phyloP scores from a whole-genome alignment of 2,888 invertebrate species.

The Agriopis leucophaearia region DNA sequence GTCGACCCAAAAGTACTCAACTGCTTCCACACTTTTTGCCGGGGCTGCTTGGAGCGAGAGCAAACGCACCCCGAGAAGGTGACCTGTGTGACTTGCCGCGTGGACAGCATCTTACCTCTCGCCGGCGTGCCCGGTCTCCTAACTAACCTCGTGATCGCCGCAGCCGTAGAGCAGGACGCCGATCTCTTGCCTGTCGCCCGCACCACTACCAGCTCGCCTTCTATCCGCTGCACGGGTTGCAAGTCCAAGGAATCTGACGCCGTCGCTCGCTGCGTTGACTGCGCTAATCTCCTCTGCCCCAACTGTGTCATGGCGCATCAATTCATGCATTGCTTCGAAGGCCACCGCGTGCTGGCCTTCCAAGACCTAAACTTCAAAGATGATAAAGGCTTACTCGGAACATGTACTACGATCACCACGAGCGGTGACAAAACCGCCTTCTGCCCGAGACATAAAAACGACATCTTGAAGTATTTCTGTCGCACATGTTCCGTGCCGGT shows the following conservation, averaged over 20 bases:
- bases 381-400: slow-evolving; percentile 83
- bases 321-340: slow-evolving; percentile 99
- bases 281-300: slow-evolving; percentile 97
- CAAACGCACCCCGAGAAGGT: slow-evolving; percentile 90
- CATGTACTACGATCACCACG: slow-evolving; percentile 76
- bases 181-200: slow-evolving; percentile 81
- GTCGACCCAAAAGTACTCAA: slow-evolving; percentile 91
- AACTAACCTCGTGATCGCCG: slow-evolving; percentile 88
- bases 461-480: slow-evolving; percentile 97
- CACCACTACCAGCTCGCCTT: slow-evolving; percentile 78
- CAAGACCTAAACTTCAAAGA: slow-evolving; percentile 86
- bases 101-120: slow-evolving; percentile 81
- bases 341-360: slow-evolving; percentile 94
- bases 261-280: slow-evolving; percentile 98
- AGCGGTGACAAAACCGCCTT: slow-evolving; percentile 89
- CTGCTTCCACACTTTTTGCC: slow-evolving; percentile 95
- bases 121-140: slow-evolving; percentile 89
- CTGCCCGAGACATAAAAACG: slow-evolving; percentile 96
- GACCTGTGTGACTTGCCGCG: slow-evolving; percentile 90
- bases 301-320: slow-evolving; percentile 99
- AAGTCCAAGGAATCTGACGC: slow-evolving; percentile 98
- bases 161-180: slow-evolving; percentile 85
- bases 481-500: slow-evolving; percentile 96
- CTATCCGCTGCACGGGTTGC: slow-evolving; percentile 96
- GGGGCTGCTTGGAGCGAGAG: slow-evolving; percentile 92